Conservation (phyloP, 2,113 vertebrate genomes). For the Sceloporus undulatus region DNA sequence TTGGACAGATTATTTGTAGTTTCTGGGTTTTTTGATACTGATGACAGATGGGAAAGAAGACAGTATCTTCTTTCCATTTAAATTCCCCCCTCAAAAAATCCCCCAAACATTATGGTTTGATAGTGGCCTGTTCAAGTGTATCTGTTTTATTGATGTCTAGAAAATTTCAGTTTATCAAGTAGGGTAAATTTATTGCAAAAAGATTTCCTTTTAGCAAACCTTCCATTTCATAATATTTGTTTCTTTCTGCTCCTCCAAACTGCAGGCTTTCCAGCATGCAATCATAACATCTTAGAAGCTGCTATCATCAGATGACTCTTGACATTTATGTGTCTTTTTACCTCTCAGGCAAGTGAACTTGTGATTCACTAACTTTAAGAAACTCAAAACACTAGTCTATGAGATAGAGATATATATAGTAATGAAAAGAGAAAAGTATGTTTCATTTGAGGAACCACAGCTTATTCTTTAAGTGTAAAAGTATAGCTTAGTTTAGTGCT, state of each 20-base stretch:
- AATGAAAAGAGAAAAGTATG: not conserved
- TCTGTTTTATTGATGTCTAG: conserved; percentile 47
- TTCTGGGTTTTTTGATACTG: not conserved
- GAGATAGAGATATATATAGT: not conserved
- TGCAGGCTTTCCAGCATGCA: conserved; percentile 63
- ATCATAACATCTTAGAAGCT: conserved; percentile 45
- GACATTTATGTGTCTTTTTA: conserved; percentile 43
- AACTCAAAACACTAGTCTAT: not conserved
- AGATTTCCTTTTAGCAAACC: conserved; percentile 53
- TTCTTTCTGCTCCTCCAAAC: conserved; percentile 36
- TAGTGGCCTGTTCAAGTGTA: too few species aligned
- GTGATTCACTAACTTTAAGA: not conserved
- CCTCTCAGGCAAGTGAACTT: not conserved
- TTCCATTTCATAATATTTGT: conserved; percentile 54
- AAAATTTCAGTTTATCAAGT: conserved; percentile 28
- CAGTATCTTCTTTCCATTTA: not conserved
- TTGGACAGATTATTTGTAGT: not conserved
- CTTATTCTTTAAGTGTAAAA: conserved; percentile 12
- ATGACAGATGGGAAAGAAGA: too few species aligned
- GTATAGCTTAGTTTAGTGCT: not conserved
- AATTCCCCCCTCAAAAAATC: too few species aligned
- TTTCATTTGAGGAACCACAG: not conserved
- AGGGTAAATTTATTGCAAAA: conserved; percentile 27
- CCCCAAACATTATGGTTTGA: too few species aligned
- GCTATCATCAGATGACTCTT: conserved; percentile 55